A percentile compares a stretch with the other conserved stretches of the same genome.
Conservation (phyloP, 2,888 invertebrate species). For the Margaritifera margaritifera region DNA sequence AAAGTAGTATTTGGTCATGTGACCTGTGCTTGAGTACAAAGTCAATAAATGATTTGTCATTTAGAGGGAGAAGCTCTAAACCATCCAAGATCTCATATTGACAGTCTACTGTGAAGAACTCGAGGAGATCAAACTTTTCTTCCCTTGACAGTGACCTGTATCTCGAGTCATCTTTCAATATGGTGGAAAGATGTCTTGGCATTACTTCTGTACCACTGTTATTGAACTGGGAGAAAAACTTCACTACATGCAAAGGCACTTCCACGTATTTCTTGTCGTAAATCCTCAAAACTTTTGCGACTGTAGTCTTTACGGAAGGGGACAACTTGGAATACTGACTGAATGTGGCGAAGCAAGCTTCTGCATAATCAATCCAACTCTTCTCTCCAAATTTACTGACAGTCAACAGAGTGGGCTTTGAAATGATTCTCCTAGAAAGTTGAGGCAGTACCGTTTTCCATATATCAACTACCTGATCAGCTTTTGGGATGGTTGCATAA, state of each 20-base stretch:
- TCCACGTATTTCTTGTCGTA: constrained; percentile 6
- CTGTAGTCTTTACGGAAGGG: not conserved
- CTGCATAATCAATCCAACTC: constrained; percentile 7
- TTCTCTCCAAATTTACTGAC: constrained; percentile 3
- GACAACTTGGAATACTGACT: not conserved
- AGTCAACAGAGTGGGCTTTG: constrained; percentile 14
- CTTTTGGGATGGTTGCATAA: constrained; percentile 27
- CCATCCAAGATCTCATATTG: constrained; percentile 7
- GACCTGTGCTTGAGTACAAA: constrained; percentile 6
- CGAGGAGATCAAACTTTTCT: constrained; percentile 20
- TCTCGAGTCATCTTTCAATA: not conserved
- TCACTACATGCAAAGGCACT: constrained; percentile 1
- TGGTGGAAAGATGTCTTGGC: constrained; percentile 4
- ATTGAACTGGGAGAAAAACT: not conserved
- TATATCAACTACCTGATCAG: constrained; percentile 15
- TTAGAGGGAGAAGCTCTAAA: constrained; percentile 28
- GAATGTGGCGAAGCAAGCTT: constrained; percentile 14
- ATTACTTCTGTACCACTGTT: constrained; percentile 5
- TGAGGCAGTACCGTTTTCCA: constrained; percentile 44
- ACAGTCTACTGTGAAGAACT: constrained; percentile 17
- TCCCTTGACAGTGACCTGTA: constrained; percentile 7
- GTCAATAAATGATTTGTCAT: constrained; percentile 15
- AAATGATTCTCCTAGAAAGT: constrained; percentile 5
- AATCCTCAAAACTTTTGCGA: not conserved
- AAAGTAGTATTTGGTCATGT: constrained; percentile 5